A percentile compares a stretch with the other conserved stretches of the same genome.
These are phyloP conservation scores for Macrotis lagotis DNA, from an alignment of 2,113 vertebrate genomes.

Conservation along the genomic window DNA sequence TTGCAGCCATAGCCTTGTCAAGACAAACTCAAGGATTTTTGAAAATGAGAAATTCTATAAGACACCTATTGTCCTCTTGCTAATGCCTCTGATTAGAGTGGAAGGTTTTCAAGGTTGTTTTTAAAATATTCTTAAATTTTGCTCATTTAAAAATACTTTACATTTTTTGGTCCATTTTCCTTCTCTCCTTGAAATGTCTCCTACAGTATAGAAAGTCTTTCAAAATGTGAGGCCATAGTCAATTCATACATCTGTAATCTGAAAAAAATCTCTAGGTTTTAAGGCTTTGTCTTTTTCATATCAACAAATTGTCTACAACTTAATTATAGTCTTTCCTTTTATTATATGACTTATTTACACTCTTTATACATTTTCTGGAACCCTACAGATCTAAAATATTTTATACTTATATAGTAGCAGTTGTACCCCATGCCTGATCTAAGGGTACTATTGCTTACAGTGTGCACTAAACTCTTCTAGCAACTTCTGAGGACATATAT, in stretches of 20 bases:
- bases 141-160: background rate
- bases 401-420: background rate
- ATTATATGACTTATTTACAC: too few species aligned
- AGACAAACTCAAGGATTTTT: background rate
- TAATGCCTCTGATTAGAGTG: background rate
- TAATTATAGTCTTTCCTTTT: background rate
- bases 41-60: background rate
- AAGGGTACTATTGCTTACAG: background rate
- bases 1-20: background rate
- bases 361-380: background rate
- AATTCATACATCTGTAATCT: background rate
- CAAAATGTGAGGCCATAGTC: background rate
- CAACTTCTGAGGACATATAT: background rate
- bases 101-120: background rate
- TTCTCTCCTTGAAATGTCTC: background rate
- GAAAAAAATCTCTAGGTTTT: background rate
- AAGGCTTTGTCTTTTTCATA: background rate
- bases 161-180: background rate
- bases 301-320: background rate
- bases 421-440: background rate
- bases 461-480: background rate
- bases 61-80: background rate
- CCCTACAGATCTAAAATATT: background rate
- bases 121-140: background rate
- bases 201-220: background rate